phyloP scores from a whole-genome alignment of 92 coral and sea anemone genomes.

The Meandrina meandrites region DNA sequence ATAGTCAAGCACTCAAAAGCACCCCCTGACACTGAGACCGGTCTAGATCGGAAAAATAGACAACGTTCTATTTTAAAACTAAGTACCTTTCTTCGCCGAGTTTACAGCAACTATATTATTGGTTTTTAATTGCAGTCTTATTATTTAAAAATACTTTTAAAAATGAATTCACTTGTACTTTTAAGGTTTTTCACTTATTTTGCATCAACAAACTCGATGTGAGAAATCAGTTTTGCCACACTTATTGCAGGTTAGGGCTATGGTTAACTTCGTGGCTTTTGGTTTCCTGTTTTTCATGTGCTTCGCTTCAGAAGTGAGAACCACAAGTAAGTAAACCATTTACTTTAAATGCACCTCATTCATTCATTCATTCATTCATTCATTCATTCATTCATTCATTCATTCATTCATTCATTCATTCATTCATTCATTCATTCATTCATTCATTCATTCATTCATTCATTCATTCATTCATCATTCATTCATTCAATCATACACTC shows the following conservation, averaged over 20 bases:
- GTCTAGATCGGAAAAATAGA: no score
- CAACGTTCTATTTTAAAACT: no score
- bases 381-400: conserved; percentile 17
- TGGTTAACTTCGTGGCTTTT: background rate
- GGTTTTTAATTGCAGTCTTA: no score
- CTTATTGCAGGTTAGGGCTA: background rate
- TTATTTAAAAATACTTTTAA: no score
- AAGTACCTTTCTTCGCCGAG: no score
- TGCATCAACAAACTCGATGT: no score
- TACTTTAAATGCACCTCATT: background rate
- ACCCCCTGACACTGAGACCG: no score
- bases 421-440: conserved; percentile 22
- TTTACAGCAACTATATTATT: no score
- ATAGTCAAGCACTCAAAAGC: no score
- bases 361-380: conserved; percentile 30
- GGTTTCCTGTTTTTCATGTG: background rate
- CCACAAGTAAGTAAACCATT: background rate
- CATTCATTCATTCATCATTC: background rate
- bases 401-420: conserved; percentile 17
- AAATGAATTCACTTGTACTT: no score
- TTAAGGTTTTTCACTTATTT: no score
- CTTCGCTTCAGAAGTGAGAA: background rate
- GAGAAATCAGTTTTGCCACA: no score
- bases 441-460: conserved; percentile 32
- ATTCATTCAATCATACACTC: background rate